phyloP scores from a whole-genome alignment of 2,888 invertebrate species.

The Anorthoa munda region DNA sequence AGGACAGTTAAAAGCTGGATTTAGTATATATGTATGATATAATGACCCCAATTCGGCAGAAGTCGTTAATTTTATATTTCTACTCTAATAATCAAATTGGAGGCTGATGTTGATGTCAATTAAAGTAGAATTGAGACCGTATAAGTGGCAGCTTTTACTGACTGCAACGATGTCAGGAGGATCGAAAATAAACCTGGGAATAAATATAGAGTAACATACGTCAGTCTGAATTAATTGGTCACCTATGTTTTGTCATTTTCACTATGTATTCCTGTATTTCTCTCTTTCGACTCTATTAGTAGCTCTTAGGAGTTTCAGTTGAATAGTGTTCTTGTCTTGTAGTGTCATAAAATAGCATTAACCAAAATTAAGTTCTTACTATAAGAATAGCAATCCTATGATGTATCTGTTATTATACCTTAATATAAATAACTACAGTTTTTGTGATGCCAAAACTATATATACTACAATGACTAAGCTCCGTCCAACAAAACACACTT shows the following conservation, averaged over 20 bases:
- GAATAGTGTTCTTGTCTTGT: too few species aligned
- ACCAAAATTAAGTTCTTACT: background rate
- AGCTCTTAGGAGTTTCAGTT: too few species aligned
- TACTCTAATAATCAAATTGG: slow-evolving; percentile 24
- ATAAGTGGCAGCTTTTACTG: slow-evolving; percentile 1
- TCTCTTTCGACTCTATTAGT: too few species aligned
- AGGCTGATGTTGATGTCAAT: slow-evolving; percentile 5
- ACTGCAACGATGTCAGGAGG: background rate
- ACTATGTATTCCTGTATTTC: too few species aligned
- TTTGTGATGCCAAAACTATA: background rate
- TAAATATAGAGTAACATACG: background rate
- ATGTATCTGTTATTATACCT: background rate
- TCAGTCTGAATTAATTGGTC: background rate
- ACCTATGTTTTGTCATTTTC: background rate
- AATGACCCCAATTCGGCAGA: background rate
- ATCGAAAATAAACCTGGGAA: slow-evolving; percentile 7
- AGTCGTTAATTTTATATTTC: slow-evolving; percentile 8
- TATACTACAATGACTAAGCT: slow-evolving; percentile 19
- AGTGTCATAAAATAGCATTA: background rate
- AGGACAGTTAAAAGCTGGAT: background rate
- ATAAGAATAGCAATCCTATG: background rate
- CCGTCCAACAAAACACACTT: slow-evolving; percentile 8
- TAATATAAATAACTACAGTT: background rate
- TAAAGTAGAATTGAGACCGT: slow-evolving; percentile 1
- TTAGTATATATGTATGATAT: background rate